Evolutionary conservation across 2,888 invertebrate species (phyloP), one percentile per base, ranked within the genome.

Genomic region (Cantharis lateralis): DNA sequence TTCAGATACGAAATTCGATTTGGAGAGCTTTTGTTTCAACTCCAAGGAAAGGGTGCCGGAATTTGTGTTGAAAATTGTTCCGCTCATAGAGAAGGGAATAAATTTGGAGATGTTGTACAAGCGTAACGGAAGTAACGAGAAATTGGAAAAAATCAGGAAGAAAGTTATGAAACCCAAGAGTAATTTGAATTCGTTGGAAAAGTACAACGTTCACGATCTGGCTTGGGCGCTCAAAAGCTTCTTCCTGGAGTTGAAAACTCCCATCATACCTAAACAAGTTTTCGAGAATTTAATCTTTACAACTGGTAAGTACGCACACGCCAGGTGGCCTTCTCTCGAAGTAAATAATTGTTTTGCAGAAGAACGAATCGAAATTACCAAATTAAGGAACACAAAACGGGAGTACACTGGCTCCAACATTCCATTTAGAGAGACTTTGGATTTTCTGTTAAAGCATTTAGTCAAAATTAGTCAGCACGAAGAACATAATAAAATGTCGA

Each of bases 161-260:
- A 86, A 85, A 78, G 74, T 86, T 72, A 80, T 76, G 32, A 86
- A 85, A 74, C 84, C 82, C 61, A 84, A 84, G 61, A 72, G 70
- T 15, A 72, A 75, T 74, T 75, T 83, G 5, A 79, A 79, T 28
- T 84, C 87, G 10, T 72, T 86, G 68, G 85, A 86, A 3, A 85
- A 85, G 75, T 80, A 83, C 72, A 85, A 98, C 86, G 93, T 97
- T 76, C 95, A 97, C 87, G 97, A 97, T 71, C 89, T 98, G 81
- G 95, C 96, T 7, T 97, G 97, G 63, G 93, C 96, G 10, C 89
- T 98, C 78, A 98, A 98, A 89, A 91, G 96, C 84, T 98, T 98
- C 91, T 96, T 98, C 89, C 91, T 96, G 20, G 98, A 98, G 87
- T 90, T 98, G 80, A 93, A 94, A 85, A 95, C 96, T 83, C 96